These are phyloP conservation scores for Ondatra zibethicus DNA, from an alignment of 2,113 vertebrate species.

Conservation along the genomic window DNA sequence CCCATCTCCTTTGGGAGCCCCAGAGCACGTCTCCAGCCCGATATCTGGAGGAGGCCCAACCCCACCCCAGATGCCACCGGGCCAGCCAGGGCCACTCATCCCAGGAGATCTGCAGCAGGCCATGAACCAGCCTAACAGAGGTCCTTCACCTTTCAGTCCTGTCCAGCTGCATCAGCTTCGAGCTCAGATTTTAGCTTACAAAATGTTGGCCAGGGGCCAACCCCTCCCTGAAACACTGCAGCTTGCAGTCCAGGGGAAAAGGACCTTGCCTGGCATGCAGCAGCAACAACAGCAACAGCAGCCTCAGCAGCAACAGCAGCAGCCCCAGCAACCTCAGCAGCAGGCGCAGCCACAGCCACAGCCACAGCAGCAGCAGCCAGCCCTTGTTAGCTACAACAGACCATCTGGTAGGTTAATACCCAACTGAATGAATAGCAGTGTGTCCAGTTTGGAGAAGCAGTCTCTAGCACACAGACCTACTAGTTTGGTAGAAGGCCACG, in stretches of 20 bases:
- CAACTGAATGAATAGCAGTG: neutral
- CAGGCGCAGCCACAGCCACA: neutral
- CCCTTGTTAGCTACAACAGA: slow-evolving; percentile 90
- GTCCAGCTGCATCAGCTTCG: slow-evolving; percentile 97
- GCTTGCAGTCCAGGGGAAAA: slow-evolving; percentile 97
- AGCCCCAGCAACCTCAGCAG: neutral
- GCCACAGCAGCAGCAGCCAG: slow-evolving; percentile 75
- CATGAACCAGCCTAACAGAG: slow-evolving; percentile 92
- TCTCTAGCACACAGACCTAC: neutral
- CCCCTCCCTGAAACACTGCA: slow-evolving; percentile 98
- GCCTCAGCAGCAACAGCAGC: neutral
- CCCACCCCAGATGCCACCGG: slow-evolving; percentile 94
- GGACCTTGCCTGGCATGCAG: slow-evolving; percentile 96
- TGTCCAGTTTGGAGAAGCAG: neutral
- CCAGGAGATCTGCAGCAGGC: slow-evolving; percentile 94
- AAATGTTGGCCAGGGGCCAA: slow-evolving; percentile 97
- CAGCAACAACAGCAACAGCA: slow-evolving; percentile 83
- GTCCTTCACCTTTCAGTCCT: slow-evolving; percentile 96
- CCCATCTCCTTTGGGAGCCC: slow-evolving; percentile 94
- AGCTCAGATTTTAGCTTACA: slow-evolving; percentile 98
- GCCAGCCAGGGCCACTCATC: slow-evolving; percentile 92
- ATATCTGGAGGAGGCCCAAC: slow-evolving; percentile 97
- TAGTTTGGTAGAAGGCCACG: neutral
- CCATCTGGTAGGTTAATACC: slow-evolving; percentile 90
- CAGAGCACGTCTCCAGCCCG: slow-evolving; percentile 96